A percentile compares a stretch with the other conserved stretches of the same genome.
Conservation (phyloP, 1,140 invertebrate species). For the Acromyrmex heyeri region DNA sequence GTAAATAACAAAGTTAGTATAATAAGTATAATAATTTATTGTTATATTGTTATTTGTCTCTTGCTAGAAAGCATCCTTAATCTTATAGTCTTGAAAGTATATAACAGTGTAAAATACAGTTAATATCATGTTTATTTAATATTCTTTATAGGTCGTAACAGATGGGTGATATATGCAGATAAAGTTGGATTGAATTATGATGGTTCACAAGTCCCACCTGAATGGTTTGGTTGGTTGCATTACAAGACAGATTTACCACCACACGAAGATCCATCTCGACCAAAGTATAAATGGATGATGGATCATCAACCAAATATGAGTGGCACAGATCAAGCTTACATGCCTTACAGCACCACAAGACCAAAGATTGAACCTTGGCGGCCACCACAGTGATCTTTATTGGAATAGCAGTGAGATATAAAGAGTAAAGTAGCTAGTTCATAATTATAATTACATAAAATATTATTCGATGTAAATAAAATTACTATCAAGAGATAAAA, state of each 20-base stretch:
- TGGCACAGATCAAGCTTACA: conserved; percentile 93
- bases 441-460: conserved; percentile 26
- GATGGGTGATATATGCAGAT: conserved; percentile 97
- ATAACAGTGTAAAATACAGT: not conserved
- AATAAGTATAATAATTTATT: too few species aligned
- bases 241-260: conserved; percentile 90
- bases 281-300: conserved; percentile 95
- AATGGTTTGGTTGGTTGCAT: conserved; percentile 96
- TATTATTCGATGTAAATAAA: conserved; percentile 50
- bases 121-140: conserved; percentile 30
- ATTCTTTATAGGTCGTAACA: conserved; percentile 90
- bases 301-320: conserved; percentile 94
- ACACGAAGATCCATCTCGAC: conserved; percentile 90
- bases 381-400: conserved; percentile 85
- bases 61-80: not conserved
- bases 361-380: conserved; percentile 95
- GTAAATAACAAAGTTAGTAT: too few species aligned
- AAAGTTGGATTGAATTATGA: conserved; percentile 95
- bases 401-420: not conserved
- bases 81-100: not conserved
- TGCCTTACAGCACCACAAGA: conserved; percentile 95
- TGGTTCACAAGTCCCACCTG: conserved; percentile 96
- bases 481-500: not conserved
- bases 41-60: too few species aligned
- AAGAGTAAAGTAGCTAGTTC: conserved; percentile 20